phyloP scores from a whole-genome alignment of 2,888 invertebrate species.

The Eucera pruinosa region DNA sequence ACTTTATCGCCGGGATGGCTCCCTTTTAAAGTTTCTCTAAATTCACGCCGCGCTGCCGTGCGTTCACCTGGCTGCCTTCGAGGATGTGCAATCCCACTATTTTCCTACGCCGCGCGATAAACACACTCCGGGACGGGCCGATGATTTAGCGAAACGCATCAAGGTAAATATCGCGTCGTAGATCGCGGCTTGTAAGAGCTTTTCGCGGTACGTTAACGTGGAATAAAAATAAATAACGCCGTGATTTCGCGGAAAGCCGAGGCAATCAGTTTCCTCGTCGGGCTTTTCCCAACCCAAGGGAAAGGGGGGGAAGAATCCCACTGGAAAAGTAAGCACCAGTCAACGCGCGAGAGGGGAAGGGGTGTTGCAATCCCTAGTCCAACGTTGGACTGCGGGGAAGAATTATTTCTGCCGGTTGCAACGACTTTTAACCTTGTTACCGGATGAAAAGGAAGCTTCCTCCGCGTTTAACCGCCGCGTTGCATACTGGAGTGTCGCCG shows the following conservation, averaged over 20 bases:
- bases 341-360: conserved; percentile 7
- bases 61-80: conserved; percentile 23
- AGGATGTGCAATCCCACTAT: no score
- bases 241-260: conserved; percentile 60
- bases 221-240: conserved; percentile 66
- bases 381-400: conserved; percentile 30
- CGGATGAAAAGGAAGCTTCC: conserved; percentile 67
- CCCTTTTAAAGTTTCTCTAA: conserved; percentile 48
- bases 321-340: conserved; percentile 30
- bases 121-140: conserved; percentile 6
- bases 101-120: not conserved
- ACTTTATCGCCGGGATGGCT: conserved; percentile 37
- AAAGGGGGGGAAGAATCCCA: conserved; percentile 43
- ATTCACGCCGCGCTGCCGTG: conserved; percentile 12
- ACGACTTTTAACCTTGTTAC: conserved; percentile 70
- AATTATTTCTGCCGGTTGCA: conserved; percentile 68
- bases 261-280: conserved; percentile 65
- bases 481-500: conserved; percentile 7
- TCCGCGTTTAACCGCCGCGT: not conserved
- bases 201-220: conserved; percentile 62
- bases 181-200: conserved; percentile 46
- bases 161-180: conserved; percentile 45
- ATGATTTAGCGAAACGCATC: conserved; percentile 59
- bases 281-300: conserved; percentile 27
- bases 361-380: no score